These are phyloP conservation scores for Urocolius indicus DNA, from an alignment of 2,113 vertebrate genomes.

Conservation along the genomic window DNA sequence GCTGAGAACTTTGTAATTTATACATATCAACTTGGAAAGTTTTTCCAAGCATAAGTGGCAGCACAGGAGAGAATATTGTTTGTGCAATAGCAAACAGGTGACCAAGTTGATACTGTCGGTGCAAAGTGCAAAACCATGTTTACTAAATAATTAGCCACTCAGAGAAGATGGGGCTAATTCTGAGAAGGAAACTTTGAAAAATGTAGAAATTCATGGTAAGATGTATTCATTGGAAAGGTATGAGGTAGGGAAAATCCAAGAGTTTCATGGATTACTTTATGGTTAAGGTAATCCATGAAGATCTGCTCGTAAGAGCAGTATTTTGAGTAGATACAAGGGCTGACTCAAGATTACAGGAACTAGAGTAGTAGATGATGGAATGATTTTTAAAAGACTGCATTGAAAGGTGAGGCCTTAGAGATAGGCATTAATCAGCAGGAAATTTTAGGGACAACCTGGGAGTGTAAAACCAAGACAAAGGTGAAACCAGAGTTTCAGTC, in stretches of 20 bases:
- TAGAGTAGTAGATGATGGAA: background rate
- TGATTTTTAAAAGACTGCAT: background rate
- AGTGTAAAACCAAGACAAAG: background rate
- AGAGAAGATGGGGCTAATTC: background rate
- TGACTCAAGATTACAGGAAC: background rate
- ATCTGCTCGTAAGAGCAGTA: background rate
- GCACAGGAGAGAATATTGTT: background rate
- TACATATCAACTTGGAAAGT: background rate
- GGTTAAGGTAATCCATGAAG: background rate
- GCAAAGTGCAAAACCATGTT: background rate
- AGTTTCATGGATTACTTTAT: background rate
- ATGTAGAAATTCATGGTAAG: background rate
- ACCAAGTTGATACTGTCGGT: background rate
- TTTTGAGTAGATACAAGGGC: background rate
- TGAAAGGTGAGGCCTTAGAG: background rate
- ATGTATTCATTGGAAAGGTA: background rate
- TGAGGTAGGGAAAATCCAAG: background rate
- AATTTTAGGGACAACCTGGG: background rate
- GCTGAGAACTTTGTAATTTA: constrained; percentile 1
- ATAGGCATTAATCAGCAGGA: background rate
- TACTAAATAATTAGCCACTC: background rate
- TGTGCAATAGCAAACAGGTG: background rate
- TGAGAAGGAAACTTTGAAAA: background rate
- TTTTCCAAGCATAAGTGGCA: background rate
- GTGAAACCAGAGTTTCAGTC: background rate